Percentiles rank a stretch among this genome's conserved stretches.
Conservation (phyloP, 2,797 vertebrate species). For the Tiaroga cobitis region DNA sequence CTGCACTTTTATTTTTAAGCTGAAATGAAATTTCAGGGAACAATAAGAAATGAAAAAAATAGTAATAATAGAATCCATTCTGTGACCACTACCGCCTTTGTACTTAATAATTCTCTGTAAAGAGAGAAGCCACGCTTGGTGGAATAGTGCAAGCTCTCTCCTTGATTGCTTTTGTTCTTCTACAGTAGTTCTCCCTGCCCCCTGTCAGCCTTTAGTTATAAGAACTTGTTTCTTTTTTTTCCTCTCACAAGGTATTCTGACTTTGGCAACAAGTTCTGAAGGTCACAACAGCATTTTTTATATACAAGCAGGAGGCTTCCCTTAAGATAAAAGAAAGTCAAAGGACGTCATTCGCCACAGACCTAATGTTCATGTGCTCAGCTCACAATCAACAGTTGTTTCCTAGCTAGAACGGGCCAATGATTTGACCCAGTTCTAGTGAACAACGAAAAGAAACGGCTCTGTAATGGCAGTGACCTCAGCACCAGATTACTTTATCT, state of each 20-base stretch:
- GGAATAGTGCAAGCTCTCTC: conserved; percentile 61
- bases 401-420: conserved; percentile 28
- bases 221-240: conserved; percentile 43
- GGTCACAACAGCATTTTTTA: conserved; percentile 36
- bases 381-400: conserved; percentile 17
- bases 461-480: conserved; percentile 52
- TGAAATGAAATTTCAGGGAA: conserved; percentile 69
- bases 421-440: conserved; percentile 43
- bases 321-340: conserved; percentile 49
- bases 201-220: conserved; percentile 32
- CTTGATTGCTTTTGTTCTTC: conserved; percentile 69
- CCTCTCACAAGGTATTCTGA: conserved; percentile 54
- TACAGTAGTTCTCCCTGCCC: conserved; percentile 12
- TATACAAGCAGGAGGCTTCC: conserved; percentile 19
- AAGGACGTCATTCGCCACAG: conserved; percentile 24
- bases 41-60: conserved; percentile 56
- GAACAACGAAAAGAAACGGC: conserved; percentile 40
- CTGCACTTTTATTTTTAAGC: conserved; percentile 63
- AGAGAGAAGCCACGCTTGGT: conserved; percentile 51
- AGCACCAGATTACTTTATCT: conserved; percentile 53
- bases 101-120: conserved; percentile 63
- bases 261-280: conserved; percentile 44
- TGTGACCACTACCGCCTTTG: conserved; percentile 63
- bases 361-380: conserved; percentile 30
- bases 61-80: conserved; percentile 65